A percentile compares a stretch with the other conserved stretches of the same genome.
Evolutionary conservation across 2,797 vertebrate genomes (phyloP).

Genomic region (Scarus forsteni): DNA sequence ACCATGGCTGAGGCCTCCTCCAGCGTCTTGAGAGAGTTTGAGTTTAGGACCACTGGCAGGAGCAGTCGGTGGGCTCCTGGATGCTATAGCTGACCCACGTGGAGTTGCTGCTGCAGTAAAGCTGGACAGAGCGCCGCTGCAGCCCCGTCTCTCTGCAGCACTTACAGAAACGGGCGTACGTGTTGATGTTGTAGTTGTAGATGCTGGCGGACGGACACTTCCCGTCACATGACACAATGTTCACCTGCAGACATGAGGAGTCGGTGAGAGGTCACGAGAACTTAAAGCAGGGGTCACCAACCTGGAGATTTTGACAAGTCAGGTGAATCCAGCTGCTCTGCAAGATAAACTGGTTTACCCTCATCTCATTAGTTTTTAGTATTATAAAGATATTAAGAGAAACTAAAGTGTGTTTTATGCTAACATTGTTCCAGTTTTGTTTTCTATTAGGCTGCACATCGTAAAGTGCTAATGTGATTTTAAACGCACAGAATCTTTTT

Average conservation of each 20-base stretch:
- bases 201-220: conserved; percentile 98
- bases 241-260: conserved; percentile 84
- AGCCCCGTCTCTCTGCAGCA: conserved; percentile 96
- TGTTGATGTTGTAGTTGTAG: conserved; percentile 99
- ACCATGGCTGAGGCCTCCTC: conserved; percentile 5
- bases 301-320: too few species aligned
- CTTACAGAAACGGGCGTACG: conserved; percentile 97
- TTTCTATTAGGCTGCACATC: too few species aligned
- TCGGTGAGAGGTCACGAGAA: neutral
- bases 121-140: conserved; percentile 91
- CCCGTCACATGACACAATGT: conserved; percentile 97
- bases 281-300: too few species aligned
- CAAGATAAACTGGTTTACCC: too few species aligned
- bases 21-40: neutral
- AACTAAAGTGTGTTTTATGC: too few species aligned
- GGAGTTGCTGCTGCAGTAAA: conserved; percentile 94
- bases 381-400: too few species aligned
- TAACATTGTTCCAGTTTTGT: too few species aligned
- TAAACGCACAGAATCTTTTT: too few species aligned
- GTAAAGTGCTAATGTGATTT: too few species aligned
- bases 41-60: conserved; percentile 95
- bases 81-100: conserved; percentile 96
- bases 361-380: too few species aligned
- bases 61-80: conserved; percentile 97
- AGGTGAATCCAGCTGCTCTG: too few species aligned